Base-by-base conservation (phyloP, 2,888 invertebrate genomes). In the Drosophila cognata region DNA sequence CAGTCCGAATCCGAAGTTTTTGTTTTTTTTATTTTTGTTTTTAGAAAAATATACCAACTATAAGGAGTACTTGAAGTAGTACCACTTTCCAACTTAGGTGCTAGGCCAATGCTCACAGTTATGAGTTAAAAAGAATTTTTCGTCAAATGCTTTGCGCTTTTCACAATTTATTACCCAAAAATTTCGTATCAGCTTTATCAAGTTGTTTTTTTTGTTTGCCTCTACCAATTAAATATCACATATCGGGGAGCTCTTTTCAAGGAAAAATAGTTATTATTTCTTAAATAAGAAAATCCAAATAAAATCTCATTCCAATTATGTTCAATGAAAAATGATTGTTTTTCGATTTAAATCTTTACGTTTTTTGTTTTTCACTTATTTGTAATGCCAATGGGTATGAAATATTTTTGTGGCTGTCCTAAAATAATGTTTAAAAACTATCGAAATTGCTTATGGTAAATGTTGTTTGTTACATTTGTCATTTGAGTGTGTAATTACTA, bases 211-310 rank as follows among this genome's bases (percentile, higher is more conserved):
- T 53, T 43, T 48, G 21, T 61, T 65, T 64, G 53, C 46, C 41
- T 71, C 73, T 74, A 86, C 67, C 71, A 88, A 88, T 91, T 91
- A 82, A 85, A 91, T 91, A 91, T 91, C 91, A 91, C 91, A 91
- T 91, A 82, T 92, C 90, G 90, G 91, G 85, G 91, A 91, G 91
- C 91, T 91, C 91, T 92, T 90, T 90, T 88, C 65, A 82, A 81
- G 74, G 78, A 65, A 78, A 88, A 77, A 68, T 61, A 69, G 18
- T 75, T 59, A 53, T 75, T 77, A 53, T 75, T 78, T 74, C 72
- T 76, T 79, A 82, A 79, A 79, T 71, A 75, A 86, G 79, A 74
- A 74, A 81, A 82, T 82, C 74, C 76, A 89, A 82, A 88, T 62
- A 36, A 79, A 85, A 66, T 65, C 58, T 71, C 52, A 55, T 60